A percentile compares a stretch with the other conserved stretches of the same genome.
Conservation (phyloP, 2,888 invertebrate genomes). For the Notocelia uddmanniana region DNA sequence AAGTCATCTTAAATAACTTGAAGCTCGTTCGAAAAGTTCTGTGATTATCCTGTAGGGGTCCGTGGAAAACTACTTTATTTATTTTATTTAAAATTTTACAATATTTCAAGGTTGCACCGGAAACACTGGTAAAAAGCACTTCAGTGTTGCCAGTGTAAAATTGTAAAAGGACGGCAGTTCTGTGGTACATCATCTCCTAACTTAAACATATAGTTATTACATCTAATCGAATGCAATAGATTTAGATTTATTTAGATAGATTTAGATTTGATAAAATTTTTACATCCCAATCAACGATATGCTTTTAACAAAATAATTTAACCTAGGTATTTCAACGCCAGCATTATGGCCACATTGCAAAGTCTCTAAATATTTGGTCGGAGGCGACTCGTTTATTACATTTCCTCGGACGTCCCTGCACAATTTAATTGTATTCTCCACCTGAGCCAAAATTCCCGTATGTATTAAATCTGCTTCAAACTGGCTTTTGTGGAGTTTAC, state of each 20-base stretch:
- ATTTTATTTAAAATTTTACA: too few relatives aligned
- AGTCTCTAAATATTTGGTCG: conserved; percentile 76
- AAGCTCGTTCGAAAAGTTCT: too few relatives aligned
- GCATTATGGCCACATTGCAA: conserved; percentile 57
- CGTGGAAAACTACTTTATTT: neutral
- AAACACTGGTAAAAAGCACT: neutral
- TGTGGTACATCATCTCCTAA: neutral
- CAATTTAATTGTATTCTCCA: conserved; percentile 79
- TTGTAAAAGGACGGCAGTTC: neutral
- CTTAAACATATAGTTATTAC: too few relatives aligned
- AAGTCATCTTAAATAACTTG: too few relatives aligned
- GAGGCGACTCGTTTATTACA: conserved; percentile 76
- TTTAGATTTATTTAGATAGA: too few relatives aligned
- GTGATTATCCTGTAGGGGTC: neutral
- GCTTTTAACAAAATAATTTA: conserved; percentile 29
- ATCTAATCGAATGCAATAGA: too few relatives aligned
- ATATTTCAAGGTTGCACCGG: too few relatives aligned
- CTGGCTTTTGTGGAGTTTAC: conserved; percentile 55
- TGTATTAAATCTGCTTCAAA: conserved; percentile 52
- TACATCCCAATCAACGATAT: conserved; percentile 18
- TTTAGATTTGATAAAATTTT: too few relatives aligned
- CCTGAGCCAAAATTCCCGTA: conserved; percentile 68
- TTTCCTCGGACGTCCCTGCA: conserved; percentile 73
- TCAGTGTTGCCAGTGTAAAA: too few relatives aligned
- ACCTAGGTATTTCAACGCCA: conserved; percentile 48